Evolutionary conservation across 1,140 invertebrate genomes (phyloP), one percentile per base, ranked within the genome.

Genomic region (Varroa destructor): DNA sequence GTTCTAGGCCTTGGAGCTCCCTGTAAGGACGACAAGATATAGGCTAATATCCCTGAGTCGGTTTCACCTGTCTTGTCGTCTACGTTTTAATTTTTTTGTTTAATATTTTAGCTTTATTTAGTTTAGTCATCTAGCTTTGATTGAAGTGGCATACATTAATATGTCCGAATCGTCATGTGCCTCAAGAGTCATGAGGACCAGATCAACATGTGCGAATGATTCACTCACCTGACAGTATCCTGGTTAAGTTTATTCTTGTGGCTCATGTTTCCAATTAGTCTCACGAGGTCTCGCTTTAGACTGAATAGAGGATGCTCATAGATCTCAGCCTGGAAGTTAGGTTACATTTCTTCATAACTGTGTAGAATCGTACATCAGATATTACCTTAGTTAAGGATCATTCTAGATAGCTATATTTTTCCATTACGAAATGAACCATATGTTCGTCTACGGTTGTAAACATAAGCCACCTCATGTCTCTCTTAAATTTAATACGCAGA

Each of bases 211-310:
- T 6, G 77, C 78, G 73, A 56, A 46, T 37, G 55, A 46, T 58
- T 6, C 25, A 14, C 43, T 51, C 6, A 56, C 58, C 73, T 25
- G 73, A 78, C 77, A 75, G 73, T 61, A 70, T 78, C 75, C 71
- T 78, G 78, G 51, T 77, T 77, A 8, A n/a, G 70, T 64, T 58
- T 75, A 71, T 77, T 74, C 25, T 72, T 73, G 72, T 76, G 76
- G 14, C 74, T 74, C 75, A 78, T 75, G 74, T 78, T 78, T 1
- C 75, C 77, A 8, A 78, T 75, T 0, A 78, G 72, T 14, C 76
- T 72, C 67, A 78, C 73, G 0, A 78, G 70, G 61, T 78, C 77
- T 67, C 75, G 74, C 70, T 77, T 78, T 14, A 78, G 71, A 1
- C 77, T 75, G 72, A 74, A 75, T 0, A 72, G 72, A 1, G 77